Percentiles rank a stretch among this genome's conserved stretches.
Conservation (phyloP, 2,888 invertebrate species). For the Mythimna impura region DNA sequence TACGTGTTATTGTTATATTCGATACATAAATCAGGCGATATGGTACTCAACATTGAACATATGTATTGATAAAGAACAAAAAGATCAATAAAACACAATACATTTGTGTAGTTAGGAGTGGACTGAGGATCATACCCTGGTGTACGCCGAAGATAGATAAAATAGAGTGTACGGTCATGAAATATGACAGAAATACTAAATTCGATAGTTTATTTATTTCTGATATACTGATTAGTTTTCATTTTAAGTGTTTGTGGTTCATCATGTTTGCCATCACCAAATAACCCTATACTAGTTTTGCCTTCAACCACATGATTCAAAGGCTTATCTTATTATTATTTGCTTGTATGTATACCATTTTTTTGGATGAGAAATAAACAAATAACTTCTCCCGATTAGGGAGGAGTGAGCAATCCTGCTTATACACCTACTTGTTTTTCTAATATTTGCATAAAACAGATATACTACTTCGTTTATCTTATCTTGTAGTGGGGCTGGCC, state of each 20-base stretch:
- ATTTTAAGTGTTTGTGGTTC: background rate
- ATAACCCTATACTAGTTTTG: background rate
- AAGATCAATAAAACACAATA: conserved; percentile 25
- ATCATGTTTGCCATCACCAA: background rate
- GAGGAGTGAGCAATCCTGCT: too few relatives aligned
- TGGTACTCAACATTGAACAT: conserved; percentile 26
- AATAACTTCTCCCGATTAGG: too few relatives aligned
- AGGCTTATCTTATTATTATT: too few relatives aligned
- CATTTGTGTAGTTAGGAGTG: conserved; percentile 2
- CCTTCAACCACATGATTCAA: background rate
- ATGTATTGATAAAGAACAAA: conserved; percentile 4
- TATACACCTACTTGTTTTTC: too few relatives aligned
- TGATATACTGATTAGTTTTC: background rate
- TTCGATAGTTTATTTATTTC: background rate
- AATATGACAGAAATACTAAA: background rate
- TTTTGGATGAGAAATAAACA: too few relatives aligned
- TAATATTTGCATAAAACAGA: too few relatives aligned
- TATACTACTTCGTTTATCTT: too few relatives aligned
- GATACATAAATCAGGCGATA: conserved; percentile 24
- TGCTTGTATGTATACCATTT: too few relatives aligned
- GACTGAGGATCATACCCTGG: conserved; percentile 10
- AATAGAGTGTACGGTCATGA: background rate
- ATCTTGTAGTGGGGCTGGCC: too few relatives aligned
- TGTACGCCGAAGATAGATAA: background rate
- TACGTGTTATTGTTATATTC: conserved; percentile 30